A percentile compares a stretch with the other conserved stretches of the same genome.
phyloP scores from a whole-genome alignment of 2,888 invertebrate species.

The Perizoma affinitatum region DNA sequence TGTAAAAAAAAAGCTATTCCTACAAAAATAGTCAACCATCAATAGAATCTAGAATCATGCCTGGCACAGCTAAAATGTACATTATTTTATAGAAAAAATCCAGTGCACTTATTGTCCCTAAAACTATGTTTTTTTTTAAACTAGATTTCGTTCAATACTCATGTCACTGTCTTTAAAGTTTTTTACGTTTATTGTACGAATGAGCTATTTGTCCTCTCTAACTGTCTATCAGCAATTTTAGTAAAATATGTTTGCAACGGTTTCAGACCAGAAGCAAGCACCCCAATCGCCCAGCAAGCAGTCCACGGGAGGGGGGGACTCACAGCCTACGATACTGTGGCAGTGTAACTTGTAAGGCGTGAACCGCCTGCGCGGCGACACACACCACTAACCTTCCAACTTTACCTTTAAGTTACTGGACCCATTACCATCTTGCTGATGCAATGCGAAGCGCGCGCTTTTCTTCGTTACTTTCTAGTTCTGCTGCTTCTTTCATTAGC shows the following conservation, averaged over 20 bases:
- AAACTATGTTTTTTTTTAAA: neutral
- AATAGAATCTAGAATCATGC: conserved; percentile 42
- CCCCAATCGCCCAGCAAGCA: conserved; percentile 91
- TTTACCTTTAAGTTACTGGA: conserved; percentile 50
- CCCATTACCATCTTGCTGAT: conserved; percentile 64
- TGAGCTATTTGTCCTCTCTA: neutral
- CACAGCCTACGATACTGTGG: conserved; percentile 99
- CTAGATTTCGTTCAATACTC: conserved; percentile 1
- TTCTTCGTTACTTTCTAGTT: conserved; percentile 34
- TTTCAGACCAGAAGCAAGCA: conserved; percentile 93
- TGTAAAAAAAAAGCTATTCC: conserved; percentile 29
- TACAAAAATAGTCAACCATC: conserved; percentile 29
- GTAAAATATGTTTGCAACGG: conserved; percentile 33
- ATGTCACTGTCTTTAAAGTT: neutral
- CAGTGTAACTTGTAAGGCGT: conserved; percentile 96
- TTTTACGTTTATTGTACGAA: neutral
- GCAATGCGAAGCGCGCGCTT: conserved; percentile 44
- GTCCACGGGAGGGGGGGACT: conserved; percentile 91
- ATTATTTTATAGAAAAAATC: neutral
- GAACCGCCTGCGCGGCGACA: conserved; percentile 42
- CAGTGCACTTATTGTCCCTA: conserved; percentile 18
- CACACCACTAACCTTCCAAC: conserved; percentile 44
- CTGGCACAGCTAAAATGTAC: conserved; percentile 34
- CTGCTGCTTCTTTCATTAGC: conserved; percentile 44
- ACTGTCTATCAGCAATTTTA: neutral